phyloP scores from a whole-genome alignment of 2,888 invertebrate genomes.

The Hoplodrina ambigua region DNA sequence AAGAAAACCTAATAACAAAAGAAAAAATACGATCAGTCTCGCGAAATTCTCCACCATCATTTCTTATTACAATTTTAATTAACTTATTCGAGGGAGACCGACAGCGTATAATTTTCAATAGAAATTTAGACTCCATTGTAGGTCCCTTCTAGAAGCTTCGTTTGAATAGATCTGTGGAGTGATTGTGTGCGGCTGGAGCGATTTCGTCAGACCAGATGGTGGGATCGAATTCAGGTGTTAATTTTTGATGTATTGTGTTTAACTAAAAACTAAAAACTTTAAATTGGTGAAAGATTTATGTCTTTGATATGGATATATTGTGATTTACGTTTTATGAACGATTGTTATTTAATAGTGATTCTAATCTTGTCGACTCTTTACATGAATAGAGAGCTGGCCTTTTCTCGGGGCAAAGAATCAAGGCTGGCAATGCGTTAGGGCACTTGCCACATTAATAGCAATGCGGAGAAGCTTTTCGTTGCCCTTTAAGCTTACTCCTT shows the following conservation, averaged over 20 bases:
- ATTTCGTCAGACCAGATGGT: conserved; percentile 48
- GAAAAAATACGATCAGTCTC: conserved; percentile 43
- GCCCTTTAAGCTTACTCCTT: too few species aligned
- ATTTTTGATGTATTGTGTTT: conserved; percentile 47
- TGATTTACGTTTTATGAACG: not conserved
- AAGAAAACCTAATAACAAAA: conserved; percentile 46
- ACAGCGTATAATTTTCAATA: conserved; percentile 62
- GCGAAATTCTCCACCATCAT: conserved; percentile 59
- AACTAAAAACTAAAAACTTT: too few species aligned
- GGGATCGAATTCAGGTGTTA: conserved; percentile 43
- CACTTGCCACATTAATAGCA: too few species aligned
- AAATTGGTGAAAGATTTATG: conserved; percentile 18
- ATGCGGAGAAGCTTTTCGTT: too few species aligned
- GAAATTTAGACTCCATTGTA: conserved; percentile 64
- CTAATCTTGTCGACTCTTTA: too few species aligned
- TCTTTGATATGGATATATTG: not conserved
- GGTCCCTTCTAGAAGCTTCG: conserved; percentile 48
- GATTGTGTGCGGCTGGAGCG: conserved; percentile 46
- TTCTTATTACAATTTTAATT: conserved; percentile 72
- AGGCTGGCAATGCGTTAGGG: too few species aligned
- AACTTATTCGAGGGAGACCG: conserved; percentile 61
- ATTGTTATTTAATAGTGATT: not conserved
- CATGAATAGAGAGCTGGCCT: too few species aligned
- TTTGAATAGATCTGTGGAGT: conserved; percentile 39
- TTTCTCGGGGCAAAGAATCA: too few species aligned